Percentiles rank a stretch among this genome's conserved stretches.
Conservation (phyloP, 2,797 vertebrate species). For the Brachyrhaphis roseni region DNA sequence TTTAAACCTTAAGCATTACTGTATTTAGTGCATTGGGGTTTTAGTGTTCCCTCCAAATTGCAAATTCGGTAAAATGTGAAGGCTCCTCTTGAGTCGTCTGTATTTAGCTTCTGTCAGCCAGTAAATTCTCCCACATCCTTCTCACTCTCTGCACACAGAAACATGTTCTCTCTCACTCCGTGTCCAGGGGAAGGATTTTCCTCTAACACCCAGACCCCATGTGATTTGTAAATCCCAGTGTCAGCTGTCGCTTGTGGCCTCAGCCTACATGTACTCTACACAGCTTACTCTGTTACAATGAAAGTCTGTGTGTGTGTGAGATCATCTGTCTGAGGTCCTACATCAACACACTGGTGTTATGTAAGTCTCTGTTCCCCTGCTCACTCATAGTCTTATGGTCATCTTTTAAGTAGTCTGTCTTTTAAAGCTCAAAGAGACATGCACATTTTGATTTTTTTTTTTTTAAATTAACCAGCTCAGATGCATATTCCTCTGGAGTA, state of each 20-base stretch:
- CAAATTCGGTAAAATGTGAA: neutral
- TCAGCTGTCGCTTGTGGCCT: conserved; percentile 40
- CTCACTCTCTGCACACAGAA: neutral
- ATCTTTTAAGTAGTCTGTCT: no score
- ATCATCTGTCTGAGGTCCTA: conserved; percentile 42
- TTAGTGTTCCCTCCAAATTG: neutral
- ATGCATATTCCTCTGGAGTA: no score
- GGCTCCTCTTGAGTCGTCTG: neutral
- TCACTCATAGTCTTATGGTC: neutral
- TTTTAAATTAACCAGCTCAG: no score
- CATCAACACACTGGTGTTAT: conserved; percentile 44
- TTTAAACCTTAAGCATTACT: rapidly evolving
- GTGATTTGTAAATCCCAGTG: conserved; percentile 20
- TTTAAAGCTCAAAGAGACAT: no score
- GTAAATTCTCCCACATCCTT: conserved; percentile 12
- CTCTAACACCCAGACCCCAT: conserved; percentile 20
- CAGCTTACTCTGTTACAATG: conserved; percentile 18
- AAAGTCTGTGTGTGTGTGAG: conserved; percentile 38
- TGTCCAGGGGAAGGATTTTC: conserved; percentile 24
- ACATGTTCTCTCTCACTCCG: neutral
- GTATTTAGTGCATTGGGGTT: neutral
- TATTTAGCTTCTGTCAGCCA: conserved; percentile 7
- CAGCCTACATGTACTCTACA: conserved; percentile 24
- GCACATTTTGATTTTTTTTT: no score
- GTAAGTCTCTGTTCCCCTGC: conserved; percentile 23